Percentiles rank a stretch among this genome's conserved stretches.
Evolutionary conservation across 2,888 invertebrate genomes (phyloP).

Genomic region (Pogonocherus hispidulus): DNA sequence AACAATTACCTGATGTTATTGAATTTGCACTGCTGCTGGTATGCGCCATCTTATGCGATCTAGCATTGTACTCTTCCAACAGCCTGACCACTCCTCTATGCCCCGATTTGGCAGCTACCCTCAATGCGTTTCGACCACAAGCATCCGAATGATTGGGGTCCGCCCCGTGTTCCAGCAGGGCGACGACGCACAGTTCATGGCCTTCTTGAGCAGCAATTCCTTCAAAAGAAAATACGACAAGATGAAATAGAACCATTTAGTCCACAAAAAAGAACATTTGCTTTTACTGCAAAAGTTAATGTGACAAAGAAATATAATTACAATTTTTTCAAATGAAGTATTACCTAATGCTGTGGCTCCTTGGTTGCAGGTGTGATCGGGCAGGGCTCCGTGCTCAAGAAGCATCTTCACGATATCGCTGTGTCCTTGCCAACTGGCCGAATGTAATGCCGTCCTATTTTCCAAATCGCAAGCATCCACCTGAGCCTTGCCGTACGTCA

Average conservation of each 20-base stretch:
- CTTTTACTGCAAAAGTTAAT: too few relatives aligned
- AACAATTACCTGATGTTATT: slow-evolving; percentile 64
- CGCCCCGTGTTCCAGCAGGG: slow-evolving; percentile 85
- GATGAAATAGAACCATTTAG: too few relatives aligned
- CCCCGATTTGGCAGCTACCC: slow-evolving; percentile 93
- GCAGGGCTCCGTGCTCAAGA: slow-evolving; percentile 84
- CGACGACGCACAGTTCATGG: slow-evolving; percentile 91
- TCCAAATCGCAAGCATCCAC: slow-evolving; percentile 92
- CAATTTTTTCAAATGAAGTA: too few relatives aligned
- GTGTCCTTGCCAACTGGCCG: slow-evolving; percentile 97
- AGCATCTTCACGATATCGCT: slow-evolving; percentile 85
- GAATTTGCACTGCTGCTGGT: slow-evolving; percentile 66
- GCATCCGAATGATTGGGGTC: slow-evolving; percentile 89
- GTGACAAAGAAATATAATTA: too few relatives aligned
- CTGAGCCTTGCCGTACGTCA: slow-evolving; percentile 83
- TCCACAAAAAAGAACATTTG: too few relatives aligned
- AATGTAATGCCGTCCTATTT: slow-evolving; percentile 91
- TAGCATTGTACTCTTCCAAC: slow-evolving; percentile 77
- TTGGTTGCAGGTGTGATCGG: slow-evolving; percentile 94
- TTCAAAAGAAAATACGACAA: slow-evolving; percentile 58
- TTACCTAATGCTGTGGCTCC: slow-evolving; percentile 93
- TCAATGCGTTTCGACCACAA: slow-evolving; percentile 87
- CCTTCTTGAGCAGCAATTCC: slow-evolving; percentile 97
- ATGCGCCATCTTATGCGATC: slow-evolving; percentile 64
- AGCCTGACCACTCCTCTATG: slow-evolving; percentile 87